Base-by-base conservation (phyloP, 1,140 invertebrate genomes). In the Gryllus bimaculatus region DNA sequence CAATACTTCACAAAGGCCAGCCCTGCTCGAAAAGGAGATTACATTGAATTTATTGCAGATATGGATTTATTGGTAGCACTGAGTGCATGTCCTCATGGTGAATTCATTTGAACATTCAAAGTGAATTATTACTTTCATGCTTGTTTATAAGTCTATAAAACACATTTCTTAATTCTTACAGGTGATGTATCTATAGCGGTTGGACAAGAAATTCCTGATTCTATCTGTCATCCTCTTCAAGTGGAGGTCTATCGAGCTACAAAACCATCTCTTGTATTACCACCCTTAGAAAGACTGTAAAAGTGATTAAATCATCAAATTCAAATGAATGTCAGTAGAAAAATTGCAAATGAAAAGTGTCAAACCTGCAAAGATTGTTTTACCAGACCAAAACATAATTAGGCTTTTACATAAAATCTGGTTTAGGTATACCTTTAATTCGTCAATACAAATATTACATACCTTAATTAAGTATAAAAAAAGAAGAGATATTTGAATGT, bases 21-120 rank as follows among this genome's bases (percentile, higher is more conserved):
- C 81, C 87, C 87, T 8, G 87, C 87, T 0, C 82, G 81, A 78
- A 85, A 85, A 80, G 87, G 87, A 8, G 87, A 88, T 78, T 88
- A 85, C 47, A 86, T 88, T 78, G 87, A 88, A 81, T 88, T 88
- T 78, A 85, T 88, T 76, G 87, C 87, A 18, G 87, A 88, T 78
- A 88, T 88, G 83, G 86, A 88, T 85, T 81, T 88, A 39, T 80
- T 88, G 77, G 87, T 87, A 20, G 87, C 85, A 48, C 79, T 88
- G 0, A 85, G 85, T 75, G 83, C 85, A 48, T 88, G 87, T 82
- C 87, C 87, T 8, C 86, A 88, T 76, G 84, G 84, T 83, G 79
- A 79, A 66, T 39, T 73, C 20, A 8, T 7, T 77, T 48, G 15
- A 13, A 13, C 20, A n/a, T 21, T 20, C 12, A 49, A 13, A 13